Evolutionary conservation across 2,888 invertebrate genomes (phyloP).

Genomic region (Molorchus minor): DNA sequence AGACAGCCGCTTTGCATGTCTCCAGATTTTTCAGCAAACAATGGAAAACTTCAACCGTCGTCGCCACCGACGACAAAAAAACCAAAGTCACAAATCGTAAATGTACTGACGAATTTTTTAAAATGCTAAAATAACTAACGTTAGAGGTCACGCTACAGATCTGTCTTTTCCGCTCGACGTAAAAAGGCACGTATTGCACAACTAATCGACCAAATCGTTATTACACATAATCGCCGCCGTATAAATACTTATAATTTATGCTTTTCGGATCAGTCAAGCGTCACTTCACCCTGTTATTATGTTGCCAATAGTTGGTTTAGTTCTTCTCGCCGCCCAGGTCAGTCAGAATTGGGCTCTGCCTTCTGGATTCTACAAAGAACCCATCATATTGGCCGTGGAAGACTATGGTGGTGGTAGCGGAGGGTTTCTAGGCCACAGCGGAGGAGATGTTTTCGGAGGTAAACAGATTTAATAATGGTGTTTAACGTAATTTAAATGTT

Average conservation of each 20-base stretch:
- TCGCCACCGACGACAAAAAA: not conserved
- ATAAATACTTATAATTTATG: slow-evolving; percentile 13
- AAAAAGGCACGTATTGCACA: slow-evolving; percentile 8
- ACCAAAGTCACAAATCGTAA: not conserved
- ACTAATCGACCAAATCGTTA: slow-evolving; percentile 33
- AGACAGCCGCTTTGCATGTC: no score
- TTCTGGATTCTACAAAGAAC: no score
- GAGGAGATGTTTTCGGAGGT: slow-evolving; percentile 50
- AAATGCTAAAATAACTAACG: slow-evolving; percentile 15
- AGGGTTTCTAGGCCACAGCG: not conserved
- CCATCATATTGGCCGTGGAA: not conserved
- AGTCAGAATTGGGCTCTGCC: no score
- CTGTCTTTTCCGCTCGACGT: not conserved
- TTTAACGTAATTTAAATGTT: no score
- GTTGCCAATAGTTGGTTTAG: slow-evolving; percentile 1
- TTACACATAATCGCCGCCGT: not conserved
- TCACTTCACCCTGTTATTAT: not conserved
- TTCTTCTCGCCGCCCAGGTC: slow-evolving; percentile 6
- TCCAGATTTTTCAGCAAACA: no score
- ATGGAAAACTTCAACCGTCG: not conserved
- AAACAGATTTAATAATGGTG: no score
- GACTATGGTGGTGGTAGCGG: slow-evolving; percentile 4
- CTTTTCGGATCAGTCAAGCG: slow-evolving; percentile 1
- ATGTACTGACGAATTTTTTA: not conserved
- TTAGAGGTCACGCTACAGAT: slow-evolving; percentile 9